A percentile compares a stretch with the other conserved stretches of the same genome.
Evolutionary conservation across 2,113 vertebrate species (phyloP).

Genomic region (Etheostoma spectabile): DNA sequence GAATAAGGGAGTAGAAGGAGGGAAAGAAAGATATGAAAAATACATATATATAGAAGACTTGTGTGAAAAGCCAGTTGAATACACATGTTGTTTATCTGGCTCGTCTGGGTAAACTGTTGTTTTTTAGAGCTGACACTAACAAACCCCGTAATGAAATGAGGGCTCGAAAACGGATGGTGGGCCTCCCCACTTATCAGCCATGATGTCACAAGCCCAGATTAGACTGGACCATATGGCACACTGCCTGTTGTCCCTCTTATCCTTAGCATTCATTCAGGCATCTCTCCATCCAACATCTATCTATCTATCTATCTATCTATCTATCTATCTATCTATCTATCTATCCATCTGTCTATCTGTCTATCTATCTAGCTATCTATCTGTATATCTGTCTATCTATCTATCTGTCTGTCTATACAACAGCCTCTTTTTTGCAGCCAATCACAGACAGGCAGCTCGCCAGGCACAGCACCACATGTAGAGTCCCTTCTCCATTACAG

Average conservation of each 20-base stretch:
- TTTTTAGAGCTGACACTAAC: conserved; percentile 66
- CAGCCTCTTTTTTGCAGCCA: background rate
- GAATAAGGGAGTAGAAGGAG: background rate
- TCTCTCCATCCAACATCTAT: conserved; percentile 28
- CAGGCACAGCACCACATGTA: background rate
- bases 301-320: conserved; percentile 9
- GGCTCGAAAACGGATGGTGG: conserved; percentile 51
- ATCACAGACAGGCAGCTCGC: background rate
- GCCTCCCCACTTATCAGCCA: conserved; percentile 59
- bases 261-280: conserved; percentile 44
- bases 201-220: conserved; percentile 82
- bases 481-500: background rate
- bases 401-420: background rate
- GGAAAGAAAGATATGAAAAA: too few relatives aligned
- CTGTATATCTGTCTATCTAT: background rate
- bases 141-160: conserved; percentile 61
- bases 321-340: background rate
- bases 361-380: background rate
- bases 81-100: conserved; percentile 28
- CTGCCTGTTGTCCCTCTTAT: conserved; percentile 77
- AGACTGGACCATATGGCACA: conserved; percentile 77
- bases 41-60: too few relatives aligned
- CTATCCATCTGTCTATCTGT: background rate
- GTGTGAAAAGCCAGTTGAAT: conserved; percentile 1
- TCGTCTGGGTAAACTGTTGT: conserved; percentile 41